Evolutionary conservation across 2,888 invertebrate genomes (phyloP).

Genomic region (Drosophila maculinotata): DNA sequence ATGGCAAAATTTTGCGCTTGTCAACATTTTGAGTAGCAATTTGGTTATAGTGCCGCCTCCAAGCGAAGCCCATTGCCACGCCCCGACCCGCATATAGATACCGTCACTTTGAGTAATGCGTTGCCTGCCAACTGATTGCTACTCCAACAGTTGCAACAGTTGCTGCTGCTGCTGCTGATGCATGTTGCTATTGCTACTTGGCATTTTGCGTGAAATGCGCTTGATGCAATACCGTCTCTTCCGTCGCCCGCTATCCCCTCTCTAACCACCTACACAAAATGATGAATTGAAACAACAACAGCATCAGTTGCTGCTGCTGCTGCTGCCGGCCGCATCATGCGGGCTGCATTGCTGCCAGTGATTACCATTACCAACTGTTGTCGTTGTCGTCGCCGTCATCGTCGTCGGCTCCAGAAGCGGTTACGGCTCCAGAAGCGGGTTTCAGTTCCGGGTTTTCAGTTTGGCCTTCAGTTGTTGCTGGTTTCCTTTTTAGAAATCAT

Average conservation of each 20-base stretch:
- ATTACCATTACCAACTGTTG: slow-evolving; percentile 45
- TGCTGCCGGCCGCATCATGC: slow-evolving; percentile 27
- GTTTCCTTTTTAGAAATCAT: slow-evolving; percentile 47
- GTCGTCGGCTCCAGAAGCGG: slow-evolving; percentile 2
- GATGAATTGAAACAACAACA: slow-evolving; percentile 38
- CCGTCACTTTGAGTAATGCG: slow-evolving; percentile 57
- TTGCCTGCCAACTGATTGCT: slow-evolving; percentile 52
- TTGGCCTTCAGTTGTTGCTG: slow-evolving; percentile 31
- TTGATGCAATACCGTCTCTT: slow-evolving; percentile 23
- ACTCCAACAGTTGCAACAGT: slow-evolving; percentile 43
- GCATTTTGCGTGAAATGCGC: slow-evolving; percentile 42
- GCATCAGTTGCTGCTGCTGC: slow-evolving; percentile 6
- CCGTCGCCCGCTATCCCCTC: not conserved
- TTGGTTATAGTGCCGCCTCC: slow-evolving; percentile 24
- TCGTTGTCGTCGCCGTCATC: slow-evolving; percentile 8
- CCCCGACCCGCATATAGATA: slow-evolving; percentile 26
- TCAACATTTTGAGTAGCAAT: slow-evolving; percentile 66
- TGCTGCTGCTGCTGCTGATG: slow-evolving; percentile 17
- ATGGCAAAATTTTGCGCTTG: slow-evolving; percentile 52
- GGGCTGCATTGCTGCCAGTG: slow-evolving; percentile 29
- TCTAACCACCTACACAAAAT: slow-evolving; percentile 9
- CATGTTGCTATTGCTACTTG: slow-evolving; percentile 27
- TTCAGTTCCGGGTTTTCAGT: slow-evolving; percentile 17
- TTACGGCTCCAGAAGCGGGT: slow-evolving; percentile 2
- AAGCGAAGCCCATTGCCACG: slow-evolving; percentile 18